Base-by-base conservation (phyloP, 2,888 invertebrate genomes). In the Pecten maximus region DNA sequence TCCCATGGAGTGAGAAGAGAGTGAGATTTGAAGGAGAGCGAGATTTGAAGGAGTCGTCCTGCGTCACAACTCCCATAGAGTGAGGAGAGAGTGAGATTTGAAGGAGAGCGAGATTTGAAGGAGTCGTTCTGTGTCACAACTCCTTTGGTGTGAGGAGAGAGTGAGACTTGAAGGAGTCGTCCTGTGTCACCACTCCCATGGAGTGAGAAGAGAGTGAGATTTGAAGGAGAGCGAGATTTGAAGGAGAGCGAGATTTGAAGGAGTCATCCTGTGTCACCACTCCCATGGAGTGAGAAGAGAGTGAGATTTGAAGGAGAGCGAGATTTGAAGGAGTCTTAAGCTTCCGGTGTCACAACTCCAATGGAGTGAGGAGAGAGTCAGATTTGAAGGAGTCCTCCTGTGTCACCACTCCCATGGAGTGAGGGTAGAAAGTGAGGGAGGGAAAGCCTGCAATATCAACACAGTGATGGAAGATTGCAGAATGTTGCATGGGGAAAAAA, bases 401-500 rank as follows among this genome's bases (percentile, higher is more conserved):
- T 54, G 54, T 54, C 23, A 19, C 23, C 54, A 54, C 54, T 54
- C 54, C 54, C 54, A 19, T 54, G n/a, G 23, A 54, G 54, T 54
- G 54, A 54, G 19, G 23, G 15, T 12, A 48, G 48, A 48, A 19
- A 54, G n/a, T 54, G 54, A 54, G 54, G n/a, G 54, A 54, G 16
- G 54, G 54, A 54, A 54, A 19, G n/a, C 54, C n/a, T 54, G 54
- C 54, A 23, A n/a, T 54, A 54, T 54, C 54, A 54, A 54, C 54
- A 54, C 23, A 3, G 54, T 54, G 54, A 54, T 54, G 54, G n/a
- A 54, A 54, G 54, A 54, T 54, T 54, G 54, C 54, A 54, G 54
- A 54, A 54, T 54, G 54, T 54, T 54, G 54, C 54, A 54, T 54
- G 54, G 54, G 23, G 54, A n/a, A 54, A 54, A 54, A 54, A 54